Base-by-base conservation (phyloP, 1,140 invertebrate species). In the Macrobrachium rosenbergii region DNA sequence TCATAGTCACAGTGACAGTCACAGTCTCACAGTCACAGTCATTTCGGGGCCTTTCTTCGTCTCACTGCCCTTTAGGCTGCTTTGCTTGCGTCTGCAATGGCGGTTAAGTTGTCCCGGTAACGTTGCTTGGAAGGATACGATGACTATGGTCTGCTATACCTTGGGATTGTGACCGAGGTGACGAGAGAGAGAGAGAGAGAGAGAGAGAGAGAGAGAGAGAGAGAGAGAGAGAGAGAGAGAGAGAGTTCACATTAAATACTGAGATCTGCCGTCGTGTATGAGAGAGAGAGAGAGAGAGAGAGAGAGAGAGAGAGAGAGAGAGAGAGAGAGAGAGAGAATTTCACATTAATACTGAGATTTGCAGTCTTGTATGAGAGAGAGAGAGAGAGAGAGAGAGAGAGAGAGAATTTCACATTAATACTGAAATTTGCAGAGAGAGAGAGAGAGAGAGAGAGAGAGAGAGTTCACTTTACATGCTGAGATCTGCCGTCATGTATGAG, bases 381-480 rank as follows among this genome's bases (percentile, higher is more conserved):
- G 14, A 37, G 72, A 75, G 28, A 43, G 72, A 37, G 28, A 37
- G 72, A 75, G 23, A 75, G 59, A 6, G 60, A 23, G 5, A 63
- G 77, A 59, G 23, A 80, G 45, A n/a, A n/a, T n/a, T n/a, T n/a
- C n/a, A n/a, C n/a, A n/a, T n/a, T n/a, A n/a, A n/a, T n/a, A n/a
- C n/a, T n/a, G n/a, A n/a, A n/a, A n/a, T n/a, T n/a, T n/a, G n/a
- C n/a, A n/a, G n/a, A 60, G 58, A 78, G 76, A 78, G 43, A 60
- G 76, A 52, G 58, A 52, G 76, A 59, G 76, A 78, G 76, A 60
- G 76, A 59, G 58, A 60, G 58, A 60, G 76, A 78, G 76, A 60
- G 76, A n/a, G 59, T 8, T 3, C 76, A 17, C 6, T 58, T 19
- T 19, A 58, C 8, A 14, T 19, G 28, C 14, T 17, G 37, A n/a